Evolutionary conservation across 1,140 invertebrate species (phyloP).

Genomic region (Meteorus sp.): DNA sequence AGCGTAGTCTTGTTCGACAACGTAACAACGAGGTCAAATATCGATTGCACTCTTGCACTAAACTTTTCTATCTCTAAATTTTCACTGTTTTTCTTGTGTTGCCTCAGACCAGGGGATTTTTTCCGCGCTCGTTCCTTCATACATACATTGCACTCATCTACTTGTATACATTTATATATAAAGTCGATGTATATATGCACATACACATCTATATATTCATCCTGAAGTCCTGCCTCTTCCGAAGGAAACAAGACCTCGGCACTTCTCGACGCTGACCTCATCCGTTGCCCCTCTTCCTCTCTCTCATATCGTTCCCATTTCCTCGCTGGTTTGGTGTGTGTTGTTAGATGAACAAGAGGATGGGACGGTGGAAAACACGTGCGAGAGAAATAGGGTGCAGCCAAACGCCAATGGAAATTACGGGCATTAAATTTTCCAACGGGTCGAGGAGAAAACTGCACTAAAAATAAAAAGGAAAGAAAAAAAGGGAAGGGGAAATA

Average conservation of each 20-base stretch:
- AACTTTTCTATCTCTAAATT: constrained; percentile 13
- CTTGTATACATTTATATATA: no score
- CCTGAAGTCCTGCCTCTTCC: constrained; percentile 1
- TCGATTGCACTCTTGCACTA: constrained; percentile 32
- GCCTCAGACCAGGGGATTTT: constrained; percentile 4
- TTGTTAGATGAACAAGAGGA: no score
- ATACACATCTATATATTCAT: no score
- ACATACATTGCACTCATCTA: not conserved
- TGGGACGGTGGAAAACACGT: no score
- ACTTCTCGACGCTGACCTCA: constrained; percentile 19
- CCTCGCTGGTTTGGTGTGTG: no score
- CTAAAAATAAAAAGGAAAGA: no score
- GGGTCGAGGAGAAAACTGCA: not conserved
- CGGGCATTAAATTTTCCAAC: constrained; percentile 5
- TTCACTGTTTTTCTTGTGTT: no score
- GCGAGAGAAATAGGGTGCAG: no score
- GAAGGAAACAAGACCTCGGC: constrained; percentile 1
- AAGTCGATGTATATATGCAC: no score
- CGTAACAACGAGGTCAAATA: constrained; percentile 34
- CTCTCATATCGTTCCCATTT: no score
- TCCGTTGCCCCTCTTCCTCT: not conserved
- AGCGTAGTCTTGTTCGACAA: no score
- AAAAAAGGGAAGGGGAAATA: no score
- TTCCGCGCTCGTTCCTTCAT: not conserved
- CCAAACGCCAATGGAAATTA: constrained; percentile 13